Evolutionary conservation across 2,113 vertebrate species (phyloP).

Genomic region (Corydoras sp.): DNA sequence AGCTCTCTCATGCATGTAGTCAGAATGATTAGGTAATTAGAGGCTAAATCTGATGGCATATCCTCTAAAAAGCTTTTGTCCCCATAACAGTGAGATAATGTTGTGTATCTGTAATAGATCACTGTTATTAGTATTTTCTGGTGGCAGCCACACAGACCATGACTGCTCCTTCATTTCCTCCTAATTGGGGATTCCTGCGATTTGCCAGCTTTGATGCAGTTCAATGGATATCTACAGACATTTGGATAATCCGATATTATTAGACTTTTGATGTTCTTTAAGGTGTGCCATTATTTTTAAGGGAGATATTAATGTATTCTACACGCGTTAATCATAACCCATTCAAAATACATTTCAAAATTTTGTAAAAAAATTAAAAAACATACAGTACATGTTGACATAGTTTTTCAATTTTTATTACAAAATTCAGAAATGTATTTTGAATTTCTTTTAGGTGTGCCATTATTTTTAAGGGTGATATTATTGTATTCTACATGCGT

Average conservation of each 20-base stretch:
- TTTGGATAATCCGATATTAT: background rate
- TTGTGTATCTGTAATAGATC: conserved; percentile 20
- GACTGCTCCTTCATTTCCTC: conserved; percentile 35
- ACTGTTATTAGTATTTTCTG: conserved; percentile 8
- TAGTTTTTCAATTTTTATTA: no score
- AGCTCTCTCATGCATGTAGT: background rate
- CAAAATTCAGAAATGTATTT: no score
- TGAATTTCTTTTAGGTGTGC: no score
- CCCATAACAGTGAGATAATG: background rate
- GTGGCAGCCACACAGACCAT: conserved; percentile 30
- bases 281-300: no score
- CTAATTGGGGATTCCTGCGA: conserved; percentile 36
- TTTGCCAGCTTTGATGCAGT: conserved; percentile 2
- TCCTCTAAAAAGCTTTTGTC: conserved; percentile 1
- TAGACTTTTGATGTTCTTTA: background rate
- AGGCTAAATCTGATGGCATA: background rate
- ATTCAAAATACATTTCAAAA: no score
- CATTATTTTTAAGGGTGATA: no score
- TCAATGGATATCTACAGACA: background rate
- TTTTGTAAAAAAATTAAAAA: no score
- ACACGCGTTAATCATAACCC: no score
- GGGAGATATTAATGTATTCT: background rate
- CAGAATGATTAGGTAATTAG: background rate
- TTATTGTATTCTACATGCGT: no score
- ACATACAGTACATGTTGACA: no score